Conservation (phyloP, 2,113 vertebrate genomes). For the Ophiodon elongatus region DNA sequence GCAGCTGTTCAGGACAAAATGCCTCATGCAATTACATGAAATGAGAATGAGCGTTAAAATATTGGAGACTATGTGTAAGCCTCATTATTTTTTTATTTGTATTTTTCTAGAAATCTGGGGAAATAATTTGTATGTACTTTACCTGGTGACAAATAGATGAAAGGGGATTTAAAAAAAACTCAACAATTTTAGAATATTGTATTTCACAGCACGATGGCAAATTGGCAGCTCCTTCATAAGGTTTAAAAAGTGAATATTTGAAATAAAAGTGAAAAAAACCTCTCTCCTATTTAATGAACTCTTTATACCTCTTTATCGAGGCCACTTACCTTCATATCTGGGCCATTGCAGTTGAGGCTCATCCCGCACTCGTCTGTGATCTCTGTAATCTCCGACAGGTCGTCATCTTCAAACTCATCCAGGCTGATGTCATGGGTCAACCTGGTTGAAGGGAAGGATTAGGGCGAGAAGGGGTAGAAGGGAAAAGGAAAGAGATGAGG, state of each 20-base stretch:
- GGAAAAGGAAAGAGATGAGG: not conserved
- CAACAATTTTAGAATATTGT: no score
- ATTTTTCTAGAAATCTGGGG: not conserved
- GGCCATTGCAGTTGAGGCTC: slow-evolving; percentile 93
- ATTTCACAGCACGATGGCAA: no score
- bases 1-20: slow-evolving; percentile 50
- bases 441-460: slow-evolving; percentile 79
- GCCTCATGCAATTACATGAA: not conserved
- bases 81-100: not conserved
- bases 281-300: no score
- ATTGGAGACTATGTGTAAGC: not conserved
- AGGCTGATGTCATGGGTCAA: slow-evolving; percentile 98
- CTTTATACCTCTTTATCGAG: not conserved
- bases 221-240: no score
- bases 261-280: not conserved
- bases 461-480: slow-evolving; percentile 3
- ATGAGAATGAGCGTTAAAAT: not conserved
- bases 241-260: not conserved
- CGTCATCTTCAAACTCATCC: slow-evolving; percentile 98
- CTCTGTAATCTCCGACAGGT: slow-evolving; percentile 93
- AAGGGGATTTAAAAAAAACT: not conserved
- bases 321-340: slow-evolving; percentile 87
- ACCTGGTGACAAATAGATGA: not conserved
- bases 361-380: slow-evolving; percentile 95
- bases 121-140: not conserved